Percentiles rank a stretch among this genome's conserved stretches.
These are phyloP conservation scores for Drosophila azteca DNA, from an alignment of 1,140 invertebrate species.

Conservation along the genomic window DNA sequence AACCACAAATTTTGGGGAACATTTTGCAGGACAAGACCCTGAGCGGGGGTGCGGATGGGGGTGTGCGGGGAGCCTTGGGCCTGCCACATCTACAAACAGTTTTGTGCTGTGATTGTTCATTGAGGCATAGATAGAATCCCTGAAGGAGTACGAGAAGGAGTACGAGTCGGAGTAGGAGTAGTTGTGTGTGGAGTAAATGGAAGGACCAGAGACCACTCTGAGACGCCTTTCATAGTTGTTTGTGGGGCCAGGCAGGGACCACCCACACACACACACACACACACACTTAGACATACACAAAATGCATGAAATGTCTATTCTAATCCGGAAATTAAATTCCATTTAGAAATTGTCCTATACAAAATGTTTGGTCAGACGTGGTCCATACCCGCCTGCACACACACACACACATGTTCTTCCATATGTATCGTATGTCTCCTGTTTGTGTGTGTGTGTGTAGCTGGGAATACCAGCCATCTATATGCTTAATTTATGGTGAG, in stretches of 20 bases:
- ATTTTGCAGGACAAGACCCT: constrained; percentile 18
- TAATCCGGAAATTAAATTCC: constrained; percentile 83
- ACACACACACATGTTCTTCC: neutral
- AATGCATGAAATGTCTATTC: constrained; percentile 78
- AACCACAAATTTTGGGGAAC: constrained; percentile 42
- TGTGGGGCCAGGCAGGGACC: no score
- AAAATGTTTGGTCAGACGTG: constrained; percentile 55
- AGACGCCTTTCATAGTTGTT: constrained; percentile 48
- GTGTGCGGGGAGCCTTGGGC: neutral
- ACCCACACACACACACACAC: no score
- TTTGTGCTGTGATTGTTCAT: constrained; percentile 63
- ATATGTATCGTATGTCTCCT: neutral
- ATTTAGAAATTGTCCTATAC: constrained; percentile 77
- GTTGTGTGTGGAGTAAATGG: neutral
- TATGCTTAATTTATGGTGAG: constrained; percentile 60
- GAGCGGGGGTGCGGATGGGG: no score
- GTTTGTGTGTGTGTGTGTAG: constrained; percentile 24
- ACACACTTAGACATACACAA: constrained; percentile 5
- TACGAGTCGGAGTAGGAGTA: no score
- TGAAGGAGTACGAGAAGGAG: constrained; percentile 2
- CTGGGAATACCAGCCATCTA: constrained; percentile 28
- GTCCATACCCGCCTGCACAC: no score
- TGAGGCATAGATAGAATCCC: constrained; percentile 53
- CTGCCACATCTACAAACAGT: constrained; percentile 4
- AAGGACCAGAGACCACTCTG: constrained; percentile 7